A percentile compares a stretch with the other conserved stretches of the same genome.
Evolutionary conservation across 2,113 vertebrate species (phyloP).

Genomic region (Peromyscus maniculatus): DNA sequence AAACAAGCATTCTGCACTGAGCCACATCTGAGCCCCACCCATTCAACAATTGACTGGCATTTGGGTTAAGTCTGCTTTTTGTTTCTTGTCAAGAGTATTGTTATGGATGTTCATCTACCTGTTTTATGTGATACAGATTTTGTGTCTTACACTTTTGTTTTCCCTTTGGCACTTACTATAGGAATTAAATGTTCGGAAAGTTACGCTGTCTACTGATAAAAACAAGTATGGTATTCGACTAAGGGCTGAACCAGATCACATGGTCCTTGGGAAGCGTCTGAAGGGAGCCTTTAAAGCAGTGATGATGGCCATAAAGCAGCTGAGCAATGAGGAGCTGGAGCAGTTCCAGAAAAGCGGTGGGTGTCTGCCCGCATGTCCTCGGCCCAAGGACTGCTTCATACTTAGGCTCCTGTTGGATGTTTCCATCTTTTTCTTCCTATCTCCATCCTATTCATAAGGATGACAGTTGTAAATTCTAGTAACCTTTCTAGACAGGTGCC

Average conservation of each 20-base stretch:
- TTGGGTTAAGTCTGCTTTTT: background rate
- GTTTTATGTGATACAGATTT: background rate
- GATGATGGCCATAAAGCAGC: slow-evolving; percentile 93
- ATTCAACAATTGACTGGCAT: background rate
- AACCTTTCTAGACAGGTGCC: background rate
- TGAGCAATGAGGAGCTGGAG: slow-evolving; percentile 94
- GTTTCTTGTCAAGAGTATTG: background rate
- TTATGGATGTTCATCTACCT: background rate
- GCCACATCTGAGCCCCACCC: background rate
- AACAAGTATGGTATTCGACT: slow-evolving; percentile 94
- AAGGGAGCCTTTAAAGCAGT: slow-evolving; percentile 95
- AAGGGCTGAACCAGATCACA: slow-evolving; percentile 97
- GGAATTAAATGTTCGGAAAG: slow-evolving; percentile 96
- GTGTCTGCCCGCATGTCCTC: background rate
- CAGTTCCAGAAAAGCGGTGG: slow-evolving; percentile 94
- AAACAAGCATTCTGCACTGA: background rate
- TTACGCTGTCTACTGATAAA: slow-evolving; percentile 96
- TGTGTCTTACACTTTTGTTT: background rate
- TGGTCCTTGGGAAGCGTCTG: slow-evolving; percentile 97
- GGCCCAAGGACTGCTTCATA: rapidly evolving
- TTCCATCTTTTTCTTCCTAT: background rate
- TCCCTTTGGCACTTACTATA: slow-evolving; percentile 70
- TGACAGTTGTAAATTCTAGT: background rate
- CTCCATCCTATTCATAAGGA: background rate
- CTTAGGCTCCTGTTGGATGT: background rate